Base-by-base conservation (phyloP, 2,888 invertebrate genomes). In the Drosophila stalkeri region DNA sequence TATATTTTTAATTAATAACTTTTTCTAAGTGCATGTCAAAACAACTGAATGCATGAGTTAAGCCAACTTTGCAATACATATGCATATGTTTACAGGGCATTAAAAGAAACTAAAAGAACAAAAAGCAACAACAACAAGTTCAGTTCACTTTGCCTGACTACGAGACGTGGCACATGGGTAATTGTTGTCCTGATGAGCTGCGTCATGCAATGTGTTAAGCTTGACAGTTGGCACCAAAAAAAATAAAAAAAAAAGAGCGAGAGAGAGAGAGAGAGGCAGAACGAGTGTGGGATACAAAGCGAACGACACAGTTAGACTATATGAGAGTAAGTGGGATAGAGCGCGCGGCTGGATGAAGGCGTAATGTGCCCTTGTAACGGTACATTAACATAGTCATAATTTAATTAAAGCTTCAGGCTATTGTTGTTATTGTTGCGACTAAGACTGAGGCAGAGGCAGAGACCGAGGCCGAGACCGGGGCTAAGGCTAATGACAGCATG, bases 351-450 rank as follows among this genome's bases (percentile, higher is more conserved):
- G 23, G 6, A 8, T 16, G 9, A 49, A 44, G 33, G 57, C 62
- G 60, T 64, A 79, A 74, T 68, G 81, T 77, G 77, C 62, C 64
- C 71, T 70, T 86, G 86, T 81, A 86, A 90, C 80, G 88, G 76
- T 81, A 89, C 90, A 91, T 91, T 91, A 90, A 81, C 82, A 80
- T 78, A 82, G 90, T 85, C 90, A 90, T 91, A 90, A 90, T 90
- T 90, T 91, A 91, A 90, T 90, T 90, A 91, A 85, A 81, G 71
- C 77, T 52, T 55, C 60, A 64, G 63, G 54, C 39, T 31, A 14
- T 39, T 64, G 55, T 35, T 65, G 43, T 20, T 74, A 54, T 62
- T 39, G 55, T 20, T 62, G 47, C 3, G 20, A 49, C 16, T 27
- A 2, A 1, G 33, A 9, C 33, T 33, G 33, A 27, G 27, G 27